Percentiles rank a stretch among this genome's conserved stretches.
phyloP scores from a whole-genome alignment of 2,113 vertebrate species.

The Dascyllus trimaculatus region DNA sequence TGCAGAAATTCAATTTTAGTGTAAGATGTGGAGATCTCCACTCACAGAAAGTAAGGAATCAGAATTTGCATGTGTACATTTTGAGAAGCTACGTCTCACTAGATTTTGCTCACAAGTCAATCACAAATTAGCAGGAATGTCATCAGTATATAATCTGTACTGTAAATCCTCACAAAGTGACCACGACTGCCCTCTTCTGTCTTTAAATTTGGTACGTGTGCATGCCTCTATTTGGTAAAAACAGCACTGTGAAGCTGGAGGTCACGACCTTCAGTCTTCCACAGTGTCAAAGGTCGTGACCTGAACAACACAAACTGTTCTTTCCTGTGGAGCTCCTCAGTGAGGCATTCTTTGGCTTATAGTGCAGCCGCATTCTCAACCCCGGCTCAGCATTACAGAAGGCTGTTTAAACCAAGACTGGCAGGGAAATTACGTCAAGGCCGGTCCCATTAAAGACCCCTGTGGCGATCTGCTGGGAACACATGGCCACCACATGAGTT shows the following conservation, averaged over 20 bases:
- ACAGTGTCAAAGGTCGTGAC: constrained; percentile 14
- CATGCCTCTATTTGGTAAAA: not conserved
- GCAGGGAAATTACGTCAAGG: constrained; percentile 39
- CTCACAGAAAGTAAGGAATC: not conserved
- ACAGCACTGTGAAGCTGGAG: not conserved
- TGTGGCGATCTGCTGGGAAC: constrained; percentile 57
- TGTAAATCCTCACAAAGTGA: not conserved
- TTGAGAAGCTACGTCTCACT: not conserved
- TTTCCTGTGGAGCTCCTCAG: not conserved
- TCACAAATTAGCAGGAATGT: not conserved
- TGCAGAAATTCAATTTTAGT: not conserved
- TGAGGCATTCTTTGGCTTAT: constrained; percentile 18
- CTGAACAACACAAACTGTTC: not conserved
- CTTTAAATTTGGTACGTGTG: no score
- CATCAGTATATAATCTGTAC: no score
- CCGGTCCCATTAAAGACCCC: constrained; percentile 45
- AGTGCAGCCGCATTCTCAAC: not conserved
- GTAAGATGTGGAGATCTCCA: not conserved
- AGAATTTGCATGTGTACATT: no score
- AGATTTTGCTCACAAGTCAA: not conserved
- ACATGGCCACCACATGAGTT: constrained; percentile 67
- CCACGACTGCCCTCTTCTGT: no score
- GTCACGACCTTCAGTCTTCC: constrained; percentile 1
- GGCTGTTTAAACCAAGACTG: constrained; percentile 25
- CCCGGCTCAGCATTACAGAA: constrained; percentile 4